Base-by-base conservation (phyloP, 2,113 vertebrate genomes). In the Alligator sinensis region DNA sequence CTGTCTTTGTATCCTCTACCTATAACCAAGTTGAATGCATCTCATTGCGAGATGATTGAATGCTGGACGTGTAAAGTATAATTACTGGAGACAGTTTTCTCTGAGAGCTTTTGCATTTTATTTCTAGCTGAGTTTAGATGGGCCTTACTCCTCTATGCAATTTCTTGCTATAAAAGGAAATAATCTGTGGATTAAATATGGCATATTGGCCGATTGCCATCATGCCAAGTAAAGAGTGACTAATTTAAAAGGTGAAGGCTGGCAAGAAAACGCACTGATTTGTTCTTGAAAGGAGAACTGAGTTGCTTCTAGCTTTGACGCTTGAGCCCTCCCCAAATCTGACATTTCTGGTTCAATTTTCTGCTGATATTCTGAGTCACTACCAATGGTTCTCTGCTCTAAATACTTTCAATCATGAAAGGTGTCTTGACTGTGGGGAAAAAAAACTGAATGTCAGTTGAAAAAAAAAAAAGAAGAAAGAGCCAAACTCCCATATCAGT, bases 311-410 rank as follows among this genome's bases (percentile, higher is more conserved):
- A 61, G 13, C 70, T 95, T 91, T 82, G 47, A 80, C 47, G 24
- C 34, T 74, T 47, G 24, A 64, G 72, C 75, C 30, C n/a, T 0
- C 0, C 81, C 78, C 86, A 80, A 28, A 5, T 30, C 30, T 86
- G 80, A 91, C 78, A 77, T 68, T 94, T 95, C 66, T 80, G 70
- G 58, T 47, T 86, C 70, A 84, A 70, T 93, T 96, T 94, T 82
- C 78, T 88, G 15, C 34, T 80, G 59, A 47, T 89, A 14, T 5
- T 87, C 85, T 80, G 92, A 89, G 78, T 86, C 90, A 92, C 63
- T 80, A 28, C 58, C n/a, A 58, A 84, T 61, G 84, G 24, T 84
- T 30, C 6, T 79, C 89, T 70, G 24, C 58, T 94, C 62, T 89
- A 89, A 83, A 63, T 87, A 18, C 25, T 91, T 59, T 61, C 61